Evolutionary conservation across 1,140 invertebrate genomes (phyloP), one percentile per base, ranked within the genome.

Genomic region (Callitettix versicolor): DNA sequence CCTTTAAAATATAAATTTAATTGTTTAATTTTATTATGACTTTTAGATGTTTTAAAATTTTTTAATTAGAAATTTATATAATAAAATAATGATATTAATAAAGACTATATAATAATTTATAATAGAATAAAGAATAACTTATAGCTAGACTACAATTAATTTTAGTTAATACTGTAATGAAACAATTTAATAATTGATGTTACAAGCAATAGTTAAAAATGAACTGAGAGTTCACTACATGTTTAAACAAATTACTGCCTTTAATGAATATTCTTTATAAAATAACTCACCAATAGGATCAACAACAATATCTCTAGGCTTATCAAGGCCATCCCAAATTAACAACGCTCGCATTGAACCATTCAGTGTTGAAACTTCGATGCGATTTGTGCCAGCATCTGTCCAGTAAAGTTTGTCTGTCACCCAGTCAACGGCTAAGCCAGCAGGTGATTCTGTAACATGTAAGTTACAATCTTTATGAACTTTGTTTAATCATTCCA

Each of bases 341-440:
- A 93, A 69, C 3, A 92, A 71, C 0, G 80, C 78, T 50, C 88
- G 71, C 76, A 86, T 80, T 33, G 75, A 78, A 0, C 89, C 89
- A 67, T 92, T 81, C 11, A 84, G 70, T 58, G 83, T 85, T 0
- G 86, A 79, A 7, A 88, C 88, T 70, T 92, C 88, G 24, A 95
- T 88, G 41, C 82, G 78, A 64, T 85, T 84, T 0, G 84, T 84
- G 0, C 81, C 83, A 21, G 82, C 80, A 66, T 94, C 91, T 0
- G 88, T 90, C 89, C 90, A 94, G 64, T 94, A 95, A 0, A 94
- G 64, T 68, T 93, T 92, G 17, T 83, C 76, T 0, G 84, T 88
- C 4, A 91, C 72, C 89, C 89, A 93, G 65, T 94, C 91, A 26
- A 88, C 77, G 2, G 88, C 88, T 38, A 93, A 64, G 1, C 85